These are phyloP conservation scores for Lagria hirta DNA, from an alignment of 2,888 invertebrate species.

Conservation along the genomic window DNA sequence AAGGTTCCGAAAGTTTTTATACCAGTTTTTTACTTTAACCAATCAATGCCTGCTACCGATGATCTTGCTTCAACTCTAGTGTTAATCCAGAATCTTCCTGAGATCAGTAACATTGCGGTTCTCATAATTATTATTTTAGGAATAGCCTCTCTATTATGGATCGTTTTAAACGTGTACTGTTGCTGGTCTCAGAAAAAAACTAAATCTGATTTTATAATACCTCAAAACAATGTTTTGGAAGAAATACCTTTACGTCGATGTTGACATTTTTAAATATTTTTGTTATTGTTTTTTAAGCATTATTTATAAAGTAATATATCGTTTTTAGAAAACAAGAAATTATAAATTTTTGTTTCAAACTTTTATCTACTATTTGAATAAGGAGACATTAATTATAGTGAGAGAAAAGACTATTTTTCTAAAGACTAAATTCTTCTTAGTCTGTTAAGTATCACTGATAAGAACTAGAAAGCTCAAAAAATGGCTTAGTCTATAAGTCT, in stretches of 20 bases:
- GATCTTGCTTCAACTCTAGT: conserved; percentile 60
- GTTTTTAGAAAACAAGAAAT: too few relatives aligned
- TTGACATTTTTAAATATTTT: too few relatives aligned
- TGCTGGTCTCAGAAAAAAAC: conserved; percentile 29
- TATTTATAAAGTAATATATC: too few relatives aligned
- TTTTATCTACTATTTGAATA: too few relatives aligned
- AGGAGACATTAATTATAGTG: too few relatives aligned
- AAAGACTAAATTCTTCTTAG: too few relatives aligned
- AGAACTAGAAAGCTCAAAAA: too few relatives aligned
- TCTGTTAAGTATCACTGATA: too few relatives aligned
- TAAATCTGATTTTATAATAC: conserved; percentile 20
- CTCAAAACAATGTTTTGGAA: conserved; percentile 21
- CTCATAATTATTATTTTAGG: conserved; percentile 38
- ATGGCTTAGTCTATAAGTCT: too few relatives aligned
- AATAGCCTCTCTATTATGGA: conserved; percentile 35
- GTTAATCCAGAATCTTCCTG: conserved; percentile 57
- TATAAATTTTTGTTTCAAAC: too few relatives aligned
- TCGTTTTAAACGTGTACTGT: conserved; percentile 36
- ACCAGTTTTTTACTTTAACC: conserved; percentile 77
- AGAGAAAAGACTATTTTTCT: too few relatives aligned
- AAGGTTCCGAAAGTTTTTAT: conserved; percentile 67
- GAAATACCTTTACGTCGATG: conserved; percentile 24
- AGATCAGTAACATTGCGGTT: conserved; percentile 36
- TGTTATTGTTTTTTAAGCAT: too few relatives aligned
- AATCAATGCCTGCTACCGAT: conserved; percentile 62